These are phyloP conservation scores for Aegithalos caudatus DNA, from an alignment of 2,113 vertebrate species.

Conservation along the genomic window DNA sequence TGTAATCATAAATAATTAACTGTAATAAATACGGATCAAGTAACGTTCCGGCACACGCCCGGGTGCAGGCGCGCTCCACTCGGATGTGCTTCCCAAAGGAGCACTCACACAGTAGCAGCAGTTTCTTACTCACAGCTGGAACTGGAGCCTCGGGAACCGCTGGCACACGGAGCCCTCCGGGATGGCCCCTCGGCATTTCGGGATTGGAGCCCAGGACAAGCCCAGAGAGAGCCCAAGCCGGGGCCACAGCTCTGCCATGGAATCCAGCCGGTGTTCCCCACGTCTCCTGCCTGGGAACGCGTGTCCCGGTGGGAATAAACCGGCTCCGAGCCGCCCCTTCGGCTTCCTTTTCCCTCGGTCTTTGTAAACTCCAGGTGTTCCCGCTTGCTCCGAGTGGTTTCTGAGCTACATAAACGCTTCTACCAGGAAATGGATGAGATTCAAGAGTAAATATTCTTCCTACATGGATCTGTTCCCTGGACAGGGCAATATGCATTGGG, in stretches of 20 bases:
- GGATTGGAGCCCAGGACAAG: neutral
- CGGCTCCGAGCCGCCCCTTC: fast-evolving
- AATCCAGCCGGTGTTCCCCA: neutral
- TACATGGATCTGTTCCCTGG: neutral
- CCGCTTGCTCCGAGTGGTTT: neutral
- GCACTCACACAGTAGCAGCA: conserved; percentile 76
- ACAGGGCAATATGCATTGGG: neutral
- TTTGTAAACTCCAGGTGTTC: neutral
- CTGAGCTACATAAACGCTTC: conserved; percentile 26
- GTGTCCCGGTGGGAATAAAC: fast-evolving
- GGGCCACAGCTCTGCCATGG: neutral
- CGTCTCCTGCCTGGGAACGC: fast-evolving
- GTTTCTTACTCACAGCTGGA: conserved; percentile 47
- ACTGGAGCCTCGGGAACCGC: conserved; percentile 11
- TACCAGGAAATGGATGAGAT: conserved; percentile 3
- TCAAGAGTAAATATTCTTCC: neutral
- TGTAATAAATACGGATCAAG: conserved; percentile 96
- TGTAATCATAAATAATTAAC: conserved; percentile 98
- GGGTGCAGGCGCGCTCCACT: conserved; percentile 67
- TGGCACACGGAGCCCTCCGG: neutral
- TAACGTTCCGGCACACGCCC: conserved; percentile 87
- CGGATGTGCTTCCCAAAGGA: conserved; percentile 48
- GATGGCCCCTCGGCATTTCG: fast-evolving
- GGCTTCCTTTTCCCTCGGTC: neutral
- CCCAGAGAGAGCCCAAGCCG: neutral